phyloP scores from a whole-genome alignment of 2,797 vertebrate species.

The Pyrocephalus nanus region DNA sequence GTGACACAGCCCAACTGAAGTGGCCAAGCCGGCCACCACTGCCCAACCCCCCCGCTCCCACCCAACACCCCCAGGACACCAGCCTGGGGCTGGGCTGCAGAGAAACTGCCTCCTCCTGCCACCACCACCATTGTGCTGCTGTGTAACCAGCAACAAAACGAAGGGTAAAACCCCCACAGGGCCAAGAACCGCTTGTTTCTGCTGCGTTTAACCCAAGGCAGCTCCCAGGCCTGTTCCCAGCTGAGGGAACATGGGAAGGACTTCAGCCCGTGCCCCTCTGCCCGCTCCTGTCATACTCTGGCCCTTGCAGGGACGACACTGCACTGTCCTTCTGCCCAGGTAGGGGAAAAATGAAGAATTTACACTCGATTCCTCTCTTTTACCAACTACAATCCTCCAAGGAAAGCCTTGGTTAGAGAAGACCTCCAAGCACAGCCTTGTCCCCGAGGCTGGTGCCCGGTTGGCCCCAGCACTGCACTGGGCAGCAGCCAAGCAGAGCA shows the following conservation, averaged over 20 bases:
- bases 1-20: background rate
- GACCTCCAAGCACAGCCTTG: accelerated
- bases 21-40: accelerated
- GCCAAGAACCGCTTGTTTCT: accelerated
- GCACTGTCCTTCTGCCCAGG: accelerated
- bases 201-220: accelerated
- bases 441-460: accelerated
- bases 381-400: accelerated
- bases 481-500: background rate
- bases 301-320: accelerated
- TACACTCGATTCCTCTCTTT: background rate
- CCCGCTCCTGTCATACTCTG: accelerated
- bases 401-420: accelerated
- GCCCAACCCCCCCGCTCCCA: accelerated
- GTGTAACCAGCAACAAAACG: accelerated
- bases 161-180: background rate
- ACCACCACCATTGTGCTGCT: accelerated
- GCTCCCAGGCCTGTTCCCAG: background rate
- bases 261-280: background rate
- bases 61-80: too few relatives aligned
- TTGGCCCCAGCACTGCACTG: background rate
- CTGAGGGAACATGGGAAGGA: accelerated
- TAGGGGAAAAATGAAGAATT: background rate
- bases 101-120: background rate
- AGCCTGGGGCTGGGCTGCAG: background rate